Base-by-base conservation (phyloP, 92 coral and sea anemone genomes). In the Phenganax stokvisi region DNA sequence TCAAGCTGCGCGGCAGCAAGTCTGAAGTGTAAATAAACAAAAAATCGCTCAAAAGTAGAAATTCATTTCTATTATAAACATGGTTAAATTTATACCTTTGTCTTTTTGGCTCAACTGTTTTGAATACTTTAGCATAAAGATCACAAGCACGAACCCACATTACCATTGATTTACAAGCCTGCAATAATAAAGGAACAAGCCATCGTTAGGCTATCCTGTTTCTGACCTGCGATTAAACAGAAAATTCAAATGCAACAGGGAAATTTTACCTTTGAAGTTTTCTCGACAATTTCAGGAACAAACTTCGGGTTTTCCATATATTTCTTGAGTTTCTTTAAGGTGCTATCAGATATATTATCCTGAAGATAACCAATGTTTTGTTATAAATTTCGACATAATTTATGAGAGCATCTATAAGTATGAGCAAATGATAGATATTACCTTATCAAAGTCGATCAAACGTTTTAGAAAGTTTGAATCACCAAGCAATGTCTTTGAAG, bases 121-220 rank as follows among this genome's bases (percentile, higher is more conserved):
- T 89, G 81, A 54, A 93, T 53, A 93, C 98, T 80, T 96, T 87
- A 11, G 98, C 98, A 55, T 91, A 93, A 61, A 93, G 87, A 71
- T 93, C 98, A 92, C 92, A 91, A 8, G 98, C 98, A 15, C 98
- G 90, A 0, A 93, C 98, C 98, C 98, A 93, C 98, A 93, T 93
- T 20, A 91, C 97, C 98, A 93, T 91, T 59, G 98, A 93, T 37
- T 90, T 89, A 69, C 98, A 93, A 16, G 98, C 98, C 96, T 93
- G 25, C 10, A 11, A 68, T 52, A 55, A 55, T 51, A 84, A 56
- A 47, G 30, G 51, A 10, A 54, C 20, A 7, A 29, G 47, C 13
- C 11, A 12, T n/a, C 6, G 12, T 68, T 7, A 29, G 31, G 6
- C 58, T 10, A 15, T 16, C 63, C 47, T 9, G 44, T 13, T 16